Evolutionary conservation across 1,140 invertebrate species (phyloP), one percentile per base, ranked within the genome.

Genomic region (Ceratosolen fusciceps): DNA sequence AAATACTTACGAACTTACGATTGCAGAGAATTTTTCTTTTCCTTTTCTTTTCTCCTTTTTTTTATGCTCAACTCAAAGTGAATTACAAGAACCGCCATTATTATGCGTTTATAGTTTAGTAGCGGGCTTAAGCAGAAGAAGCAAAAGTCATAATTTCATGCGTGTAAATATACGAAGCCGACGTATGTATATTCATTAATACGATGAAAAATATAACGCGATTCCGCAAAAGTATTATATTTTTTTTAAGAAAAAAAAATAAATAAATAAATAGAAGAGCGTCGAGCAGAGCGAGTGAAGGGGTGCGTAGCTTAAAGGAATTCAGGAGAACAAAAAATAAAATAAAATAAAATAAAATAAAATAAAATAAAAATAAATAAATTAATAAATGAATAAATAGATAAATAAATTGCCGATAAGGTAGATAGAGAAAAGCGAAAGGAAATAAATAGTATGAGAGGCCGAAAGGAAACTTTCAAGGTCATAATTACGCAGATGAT

Each of bases 71-170:
- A 43, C 29, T 8, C 34, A 31, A 31, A 10, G 29, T 10, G 34
- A 79, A 78, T 78, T 72, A 14, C 3, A 52, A 24, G 56, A 60
- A 19, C 49, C 24, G 52, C 34, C 37, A 3, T 67, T 67, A 54
- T 71, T n/a, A 71, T 71, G 43, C 19, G 76, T 72, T 79, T 78
- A 74, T 74, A 79, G 77, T 79, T 79, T 79, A n/a, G n/a, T 79
- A 79, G 72, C 58, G 60, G 77, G 67, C 71, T 72, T 49, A 2
- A 62, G 26, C 54, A 47, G 49, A 16, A 62, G 26, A 16, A 62
- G 26, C 54, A 4, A 72, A 73, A 73, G 70, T 79, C 49, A 70
- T 79, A 74, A 79, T 74, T 37, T 31, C 49, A 74, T 79, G 58
- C 39, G 47, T 74, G 72, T 79, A 79, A 65, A 79, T 79, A 79